Evolutionary conservation across 2,888 invertebrate species (phyloP).

Genomic region (Ypsolopha scabrella): DNA sequence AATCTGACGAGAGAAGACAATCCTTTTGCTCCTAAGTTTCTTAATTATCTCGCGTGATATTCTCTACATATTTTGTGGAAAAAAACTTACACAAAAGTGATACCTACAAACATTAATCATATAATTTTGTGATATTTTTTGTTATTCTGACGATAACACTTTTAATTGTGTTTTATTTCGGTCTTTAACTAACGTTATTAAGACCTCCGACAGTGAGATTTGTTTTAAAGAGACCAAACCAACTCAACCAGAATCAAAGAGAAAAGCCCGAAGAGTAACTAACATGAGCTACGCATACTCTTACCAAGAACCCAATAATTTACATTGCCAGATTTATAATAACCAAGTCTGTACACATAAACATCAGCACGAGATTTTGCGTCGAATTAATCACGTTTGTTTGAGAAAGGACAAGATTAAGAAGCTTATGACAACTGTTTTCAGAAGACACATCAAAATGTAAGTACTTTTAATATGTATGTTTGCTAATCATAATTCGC

Average conservation of each 20-base stretch:
- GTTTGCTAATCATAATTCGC: no score
- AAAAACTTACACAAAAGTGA: background rate
- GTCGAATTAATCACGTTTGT: constrained; percentile 31
- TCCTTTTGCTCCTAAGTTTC: background rate
- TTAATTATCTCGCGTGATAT: no score
- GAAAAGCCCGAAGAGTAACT: constrained; percentile 12
- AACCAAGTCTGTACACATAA: constrained; percentile 5
- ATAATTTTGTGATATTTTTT: background rate
- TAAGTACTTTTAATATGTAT: constrained; percentile 27
- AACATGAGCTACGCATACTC: constrained; percentile 49
- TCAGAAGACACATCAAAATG: constrained; percentile 49
- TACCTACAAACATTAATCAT: background rate
- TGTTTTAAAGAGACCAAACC: background rate
- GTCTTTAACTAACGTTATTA: constrained; percentile 35
- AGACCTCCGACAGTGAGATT: constrained; percentile 25
- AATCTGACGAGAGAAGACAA: background rate
- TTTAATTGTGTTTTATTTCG: constrained; percentile 14
- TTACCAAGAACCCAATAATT: constrained; percentile 27
- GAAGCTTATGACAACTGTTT: constrained; percentile 45
- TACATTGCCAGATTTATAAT: constrained; percentile 22
- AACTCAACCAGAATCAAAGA: background rate
- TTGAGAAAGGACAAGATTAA: constrained; percentile 48
- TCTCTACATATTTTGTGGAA: background rate
- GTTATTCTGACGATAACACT: background rate
- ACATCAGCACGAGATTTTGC: constrained; percentile 31